Conservation (phyloP, 2,888 invertebrate species). For the Cryptophagus acutangulus region DNA sequence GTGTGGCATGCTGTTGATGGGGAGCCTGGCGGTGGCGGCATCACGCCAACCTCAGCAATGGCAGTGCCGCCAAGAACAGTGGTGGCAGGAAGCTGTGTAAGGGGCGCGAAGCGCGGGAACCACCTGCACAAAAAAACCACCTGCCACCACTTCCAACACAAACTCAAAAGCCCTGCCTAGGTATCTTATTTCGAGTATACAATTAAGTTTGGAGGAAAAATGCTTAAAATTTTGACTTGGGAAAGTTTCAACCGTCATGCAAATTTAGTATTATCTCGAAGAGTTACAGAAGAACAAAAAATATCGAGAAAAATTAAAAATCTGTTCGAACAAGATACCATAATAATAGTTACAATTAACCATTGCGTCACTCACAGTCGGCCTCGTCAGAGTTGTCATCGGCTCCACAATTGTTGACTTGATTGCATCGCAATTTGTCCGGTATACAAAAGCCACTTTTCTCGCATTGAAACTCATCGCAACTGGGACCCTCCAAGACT, state of each 20-base stretch:
- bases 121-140: conserved; percentile 13
- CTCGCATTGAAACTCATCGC: conserved; percentile 67
- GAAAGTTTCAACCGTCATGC: too few relatives aligned
- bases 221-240: too few relatives aligned
- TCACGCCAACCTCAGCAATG: conserved; percentile 41
- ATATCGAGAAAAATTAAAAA: too few relatives aligned
- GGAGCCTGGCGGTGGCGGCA: too few relatives aligned
- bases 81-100: conserved; percentile 41
- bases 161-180: too few relatives aligned
- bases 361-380: conserved; percentile 65
- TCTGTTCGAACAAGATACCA: too few relatives aligned
- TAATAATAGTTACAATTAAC: background rate
- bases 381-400: conserved; percentile 69
- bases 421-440: conserved; percentile 70
- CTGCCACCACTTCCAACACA: conserved; percentile 20
- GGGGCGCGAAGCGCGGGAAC: conserved; percentile 23
- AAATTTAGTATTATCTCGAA: too few relatives aligned
- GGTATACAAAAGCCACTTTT: conserved; percentile 75
- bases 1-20: conserved; percentile 15
- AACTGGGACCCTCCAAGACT: conserved; percentile 63
- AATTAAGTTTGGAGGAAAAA: too few relatives aligned
- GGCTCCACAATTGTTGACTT: conserved; percentile 79
- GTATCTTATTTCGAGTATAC: too few relatives aligned
- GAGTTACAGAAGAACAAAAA: too few relatives aligned
- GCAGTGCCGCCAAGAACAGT: conserved; percentile 40